phyloP scores from a whole-genome alignment of 2,888 invertebrate species.

The Xestia xanthographa region DNA sequence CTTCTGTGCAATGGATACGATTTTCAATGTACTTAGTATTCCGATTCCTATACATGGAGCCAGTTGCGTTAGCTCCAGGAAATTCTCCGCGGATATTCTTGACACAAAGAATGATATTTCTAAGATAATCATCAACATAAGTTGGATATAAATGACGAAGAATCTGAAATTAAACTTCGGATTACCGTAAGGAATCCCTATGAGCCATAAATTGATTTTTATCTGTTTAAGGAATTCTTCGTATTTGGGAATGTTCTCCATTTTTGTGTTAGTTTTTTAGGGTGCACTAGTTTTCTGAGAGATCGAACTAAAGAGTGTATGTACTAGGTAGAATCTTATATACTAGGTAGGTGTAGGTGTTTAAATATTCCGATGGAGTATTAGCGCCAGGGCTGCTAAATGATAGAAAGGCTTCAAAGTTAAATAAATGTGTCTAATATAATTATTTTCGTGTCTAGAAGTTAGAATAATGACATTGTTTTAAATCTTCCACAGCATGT shows the following conservation, averaged over 20 bases:
- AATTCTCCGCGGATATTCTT: slow-evolving; percentile 77
- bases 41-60: slow-evolving; percentile 79
- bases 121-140: slow-evolving; percentile 69
- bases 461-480: neutral
- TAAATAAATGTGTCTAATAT: neutral
- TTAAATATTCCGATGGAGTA: slow-evolving; percentile 10
- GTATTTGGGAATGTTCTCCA: slow-evolving; percentile 75
- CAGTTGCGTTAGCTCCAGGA: slow-evolving; percentile 79
- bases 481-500: neutral
- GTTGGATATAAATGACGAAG: slow-evolving; percentile 57
- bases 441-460: neutral
- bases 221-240: slow-evolving; percentile 77
- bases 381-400: slow-evolving; percentile 29
- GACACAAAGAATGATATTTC: slow-evolving; percentile 76
- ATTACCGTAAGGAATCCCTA: slow-evolving; percentile 75
- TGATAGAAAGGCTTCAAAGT: neutral
- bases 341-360: neutral
- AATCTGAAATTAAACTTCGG: slow-evolving; percentile 70
- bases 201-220: slow-evolving; percentile 75
- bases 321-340: neutral
- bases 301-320: neutral
- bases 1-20: slow-evolving; percentile 67
- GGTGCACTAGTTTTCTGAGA: neutral
- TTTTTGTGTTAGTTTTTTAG: slow-evolving; percentile 38
- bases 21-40: slow-evolving; percentile 75